Evolutionary conservation across 1,140 invertebrate species (phyloP).

Genomic region (Drosophila nasuta): DNA sequence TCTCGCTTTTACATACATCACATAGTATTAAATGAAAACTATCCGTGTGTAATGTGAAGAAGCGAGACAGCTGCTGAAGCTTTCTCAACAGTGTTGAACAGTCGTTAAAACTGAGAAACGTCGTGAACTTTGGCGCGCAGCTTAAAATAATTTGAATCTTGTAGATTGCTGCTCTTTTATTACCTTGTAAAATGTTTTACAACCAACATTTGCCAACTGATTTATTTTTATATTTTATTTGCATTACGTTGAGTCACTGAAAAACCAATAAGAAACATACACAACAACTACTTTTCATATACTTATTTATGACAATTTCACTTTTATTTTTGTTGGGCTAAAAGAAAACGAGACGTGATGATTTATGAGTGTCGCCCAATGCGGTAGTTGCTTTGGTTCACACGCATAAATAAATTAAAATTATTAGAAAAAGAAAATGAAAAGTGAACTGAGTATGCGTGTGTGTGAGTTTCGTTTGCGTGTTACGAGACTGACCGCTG

Average conservation of each 20-base stretch:
- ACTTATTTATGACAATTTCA: slow-evolving; percentile 50
- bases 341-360: slow-evolving; percentile 32
- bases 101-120: not conserved
- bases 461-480: slow-evolving; percentile 50
- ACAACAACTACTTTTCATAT: not conserved
- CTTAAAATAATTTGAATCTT: slow-evolving; percentile 11
- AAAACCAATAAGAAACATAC: slow-evolving; percentile 6
- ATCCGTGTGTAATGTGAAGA: not conserved
- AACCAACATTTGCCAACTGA: not conserved
- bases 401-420: slow-evolving; percentile 73
- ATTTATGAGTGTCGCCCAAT: slow-evolving; percentile 53
- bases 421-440: slow-evolving; percentile 56
- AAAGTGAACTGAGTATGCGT: slow-evolving; percentile 4
- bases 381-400: slow-evolving; percentile 50
- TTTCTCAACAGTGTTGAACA: slow-evolving; percentile 24
- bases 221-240: not conserved
- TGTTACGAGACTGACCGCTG: slow-evolving; percentile 37
- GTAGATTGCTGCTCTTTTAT: not conserved
- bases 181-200: slow-evolving; percentile 15
- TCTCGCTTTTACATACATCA: slow-evolving; percentile 14
- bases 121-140: not conserved
- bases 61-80: slow-evolving; percentile 9
- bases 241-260: slow-evolving; percentile 7
- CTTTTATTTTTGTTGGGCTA: slow-evolving; percentile 24
- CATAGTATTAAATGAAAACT: too few species aligned